Percentiles rank a stretch among this genome's conserved stretches.
Evolutionary conservation across 2,113 vertebrate genomes (phyloP).

Genomic region (Phrynosoma blainvillii): DNA sequence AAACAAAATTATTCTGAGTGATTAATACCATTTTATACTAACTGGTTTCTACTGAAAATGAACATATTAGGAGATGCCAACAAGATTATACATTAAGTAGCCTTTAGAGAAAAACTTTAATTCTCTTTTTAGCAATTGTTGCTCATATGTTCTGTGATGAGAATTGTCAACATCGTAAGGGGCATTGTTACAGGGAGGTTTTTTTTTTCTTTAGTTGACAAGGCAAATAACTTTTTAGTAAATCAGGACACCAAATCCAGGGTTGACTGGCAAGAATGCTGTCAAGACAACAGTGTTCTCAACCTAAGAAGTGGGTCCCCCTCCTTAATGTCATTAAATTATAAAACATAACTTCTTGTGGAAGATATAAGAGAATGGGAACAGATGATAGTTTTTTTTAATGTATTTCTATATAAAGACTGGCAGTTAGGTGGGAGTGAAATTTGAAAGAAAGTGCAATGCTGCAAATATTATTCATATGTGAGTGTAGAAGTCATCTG

Average conservation of each 20-base stretch:
- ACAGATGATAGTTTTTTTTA: conserved; percentile 39
- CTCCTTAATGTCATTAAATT: conserved; percentile 47
- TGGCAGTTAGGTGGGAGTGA: conserved; percentile 42
- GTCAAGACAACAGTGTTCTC: conserved; percentile 67
- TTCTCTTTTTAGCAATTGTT: not conserved
- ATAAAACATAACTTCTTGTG: conserved; percentile 51
- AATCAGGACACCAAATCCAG: conserved; percentile 41
- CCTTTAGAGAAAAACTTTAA: not conserved
- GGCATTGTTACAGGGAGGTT: not conserved
- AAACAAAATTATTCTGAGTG: not conserved
- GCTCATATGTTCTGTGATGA: not conserved
- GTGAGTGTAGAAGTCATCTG: not conserved
- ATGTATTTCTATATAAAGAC: conserved; percentile 34
- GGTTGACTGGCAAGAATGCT: conserved; percentile 51
- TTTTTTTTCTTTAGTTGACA: conserved; percentile 46
- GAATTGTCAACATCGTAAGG: conserved; percentile 49
- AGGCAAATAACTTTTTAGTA: conserved; percentile 42
- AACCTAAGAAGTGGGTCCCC: conserved; percentile 36
- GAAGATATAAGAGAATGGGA: conserved; percentile 53
- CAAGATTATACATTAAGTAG: conserved; percentile 14
- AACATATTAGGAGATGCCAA: not conserved
- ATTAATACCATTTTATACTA: not conserved
- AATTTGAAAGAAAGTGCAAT: conserved; percentile 41
- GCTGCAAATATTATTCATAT: conserved; percentile 26
- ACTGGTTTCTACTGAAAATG: not conserved